Percentiles rank a stretch among this genome's conserved stretches.
Evolutionary conservation across 2,888 invertebrate species (phyloP).

Genomic region (Eueremaeus valkanovi): DNA sequence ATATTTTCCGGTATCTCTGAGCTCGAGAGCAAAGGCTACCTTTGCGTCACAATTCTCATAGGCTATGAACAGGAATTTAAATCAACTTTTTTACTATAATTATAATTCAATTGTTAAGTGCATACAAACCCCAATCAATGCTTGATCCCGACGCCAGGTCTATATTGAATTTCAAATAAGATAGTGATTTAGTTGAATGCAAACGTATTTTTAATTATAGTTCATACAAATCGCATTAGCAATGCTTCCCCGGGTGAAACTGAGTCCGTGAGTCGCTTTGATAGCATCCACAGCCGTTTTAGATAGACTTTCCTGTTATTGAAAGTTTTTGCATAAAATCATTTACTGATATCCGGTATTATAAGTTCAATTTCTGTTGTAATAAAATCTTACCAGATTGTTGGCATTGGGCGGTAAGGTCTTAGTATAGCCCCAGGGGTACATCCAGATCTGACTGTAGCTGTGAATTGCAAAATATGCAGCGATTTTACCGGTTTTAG

Average conservation of each 20-base stretch:
- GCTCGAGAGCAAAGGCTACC: constrained; percentile 47
- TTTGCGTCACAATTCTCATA: constrained; percentile 43
- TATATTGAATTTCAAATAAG: no score
- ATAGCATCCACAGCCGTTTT: constrained; percentile 24
- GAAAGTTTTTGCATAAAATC: not conserved
- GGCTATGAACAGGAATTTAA: not conserved
- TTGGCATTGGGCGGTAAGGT: constrained; percentile 40
- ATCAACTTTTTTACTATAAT: no score
- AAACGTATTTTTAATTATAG: no score
- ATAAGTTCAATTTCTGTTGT: not conserved
- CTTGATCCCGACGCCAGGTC: constrained; percentile 37
- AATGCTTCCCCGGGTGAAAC: constrained; percentile 20
- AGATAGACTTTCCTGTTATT: constrained; percentile 44
- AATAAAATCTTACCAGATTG: constrained; percentile 43
- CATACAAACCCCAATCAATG: constrained; percentile 28
- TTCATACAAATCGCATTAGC: constrained; percentile 39
- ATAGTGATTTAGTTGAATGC: not conserved
- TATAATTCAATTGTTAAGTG: no score
- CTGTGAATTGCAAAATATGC: constrained; percentile 46
- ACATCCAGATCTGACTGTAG: constrained; percentile 47
- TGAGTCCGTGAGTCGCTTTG: not conserved
- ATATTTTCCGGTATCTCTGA: constrained; percentile 46
- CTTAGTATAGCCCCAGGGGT: constrained; percentile 43
- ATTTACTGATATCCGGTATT: not conserved
- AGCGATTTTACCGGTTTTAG: not conserved